A percentile compares a stretch with the other conserved stretches of the same genome.
Conservation (phyloP, 2,888 invertebrate species). For the Lacanobia wlatinum region DNA sequence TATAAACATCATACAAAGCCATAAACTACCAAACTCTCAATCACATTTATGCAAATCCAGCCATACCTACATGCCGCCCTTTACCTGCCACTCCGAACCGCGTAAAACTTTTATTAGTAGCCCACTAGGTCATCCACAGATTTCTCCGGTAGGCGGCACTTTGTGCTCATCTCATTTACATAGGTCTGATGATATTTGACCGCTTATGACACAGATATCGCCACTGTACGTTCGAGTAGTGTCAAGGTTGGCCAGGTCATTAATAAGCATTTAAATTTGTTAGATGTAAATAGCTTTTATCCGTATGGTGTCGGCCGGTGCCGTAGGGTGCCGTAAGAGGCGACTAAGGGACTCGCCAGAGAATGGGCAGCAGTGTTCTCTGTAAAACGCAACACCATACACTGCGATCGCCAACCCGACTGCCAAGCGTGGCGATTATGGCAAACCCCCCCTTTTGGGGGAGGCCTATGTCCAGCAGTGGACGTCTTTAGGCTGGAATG, state of each 20-base stretch:
- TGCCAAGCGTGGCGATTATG: too few species aligned
- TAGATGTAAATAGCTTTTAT: background rate
- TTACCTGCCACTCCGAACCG: background rate
- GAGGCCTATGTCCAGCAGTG: too few species aligned
- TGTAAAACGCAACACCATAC: too few species aligned
- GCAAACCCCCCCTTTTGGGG: too few species aligned
- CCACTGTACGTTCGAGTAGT: constrained; percentile 18
- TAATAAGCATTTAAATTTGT: constrained; percentile 1
- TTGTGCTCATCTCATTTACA: constrained; percentile 44
- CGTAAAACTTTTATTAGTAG: constrained; percentile 44
- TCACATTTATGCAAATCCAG: constrained; percentile 15
- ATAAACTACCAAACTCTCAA: background rate
- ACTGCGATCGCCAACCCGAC: too few species aligned
- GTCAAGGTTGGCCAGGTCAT: constrained; percentile 34
- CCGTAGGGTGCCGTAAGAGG: too few species aligned
- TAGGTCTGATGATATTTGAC: constrained; percentile 39
- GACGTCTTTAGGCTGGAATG: too few species aligned
- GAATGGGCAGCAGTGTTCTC: too few species aligned
- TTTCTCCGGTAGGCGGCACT: constrained; percentile 51
- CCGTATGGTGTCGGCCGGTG: too few species aligned
- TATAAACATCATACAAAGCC: too few species aligned
- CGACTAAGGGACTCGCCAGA: too few species aligned
- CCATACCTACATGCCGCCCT: constrained; percentile 10
- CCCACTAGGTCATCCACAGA: constrained; percentile 55
- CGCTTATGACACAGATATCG: constrained; percentile 24